Conservation (phyloP, 1,140 invertebrate genomes). For the Protaetia brevitarsis region DNA sequence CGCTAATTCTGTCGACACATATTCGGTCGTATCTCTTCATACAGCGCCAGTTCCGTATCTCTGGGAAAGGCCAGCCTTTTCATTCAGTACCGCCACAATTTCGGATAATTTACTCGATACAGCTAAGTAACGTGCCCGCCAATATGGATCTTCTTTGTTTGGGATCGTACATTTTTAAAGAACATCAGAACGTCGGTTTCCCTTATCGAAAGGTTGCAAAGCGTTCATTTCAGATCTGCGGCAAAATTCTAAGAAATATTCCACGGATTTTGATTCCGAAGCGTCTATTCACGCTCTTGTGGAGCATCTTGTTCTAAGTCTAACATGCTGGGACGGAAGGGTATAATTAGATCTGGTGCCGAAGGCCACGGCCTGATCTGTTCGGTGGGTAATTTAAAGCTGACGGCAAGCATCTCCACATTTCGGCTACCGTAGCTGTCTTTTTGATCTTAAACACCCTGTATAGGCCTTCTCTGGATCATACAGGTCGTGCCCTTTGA, state of each 20-base stretch:
- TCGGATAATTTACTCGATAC: slow-evolving; percentile 80
- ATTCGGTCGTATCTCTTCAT: slow-evolving; percentile 89
- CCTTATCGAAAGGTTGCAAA: slow-evolving; percentile 85
- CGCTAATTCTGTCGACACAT: slow-evolving; percentile 81
- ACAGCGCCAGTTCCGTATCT: slow-evolving; percentile 68
- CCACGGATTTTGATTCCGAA: slow-evolving; percentile 84
- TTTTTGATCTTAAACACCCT: slow-evolving; percentile 88
- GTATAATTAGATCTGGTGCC: slow-evolving; percentile 78
- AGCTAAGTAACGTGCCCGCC: slow-evolving; percentile 88
- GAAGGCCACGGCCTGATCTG: slow-evolving; percentile 89
- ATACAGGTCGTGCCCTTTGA: slow-evolving; percentile 93
- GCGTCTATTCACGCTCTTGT: slow-evolving; percentile 76
- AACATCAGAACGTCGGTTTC: slow-evolving; percentile 92
- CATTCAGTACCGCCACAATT: slow-evolving; percentile 82
- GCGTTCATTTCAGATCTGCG: slow-evolving; percentile 73
- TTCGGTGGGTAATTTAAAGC: slow-evolving; percentile 81
- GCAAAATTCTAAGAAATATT: slow-evolving; percentile 90
- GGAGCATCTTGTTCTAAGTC: slow-evolving; percentile 79
- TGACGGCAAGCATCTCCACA: slow-evolving; percentile 78
- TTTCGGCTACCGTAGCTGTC: slow-evolving; percentile 77
- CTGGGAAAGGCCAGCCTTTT: slow-evolving; percentile 74
- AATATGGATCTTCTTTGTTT: slow-evolving; percentile 87
- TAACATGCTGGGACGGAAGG: slow-evolving; percentile 78
- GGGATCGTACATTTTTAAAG: slow-evolving; percentile 95
- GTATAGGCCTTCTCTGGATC: slow-evolving; percentile 87